Base-by-base conservation (phyloP, 2,888 invertebrate genomes). In the Aspidapion aeneum region DNA sequence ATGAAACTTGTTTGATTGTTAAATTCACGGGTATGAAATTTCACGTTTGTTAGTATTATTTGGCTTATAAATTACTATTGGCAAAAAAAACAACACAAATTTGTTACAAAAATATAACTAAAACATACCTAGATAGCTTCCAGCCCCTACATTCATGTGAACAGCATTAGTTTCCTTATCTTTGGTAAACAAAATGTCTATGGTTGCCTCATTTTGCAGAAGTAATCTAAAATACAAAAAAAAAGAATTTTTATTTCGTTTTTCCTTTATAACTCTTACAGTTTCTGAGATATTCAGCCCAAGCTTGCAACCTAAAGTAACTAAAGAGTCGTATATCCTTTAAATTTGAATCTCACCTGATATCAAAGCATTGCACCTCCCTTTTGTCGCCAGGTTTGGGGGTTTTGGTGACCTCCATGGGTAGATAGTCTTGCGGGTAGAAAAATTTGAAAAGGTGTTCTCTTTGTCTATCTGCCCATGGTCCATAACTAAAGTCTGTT, bases 381-480 rank as follows among this genome's bases (percentile, higher is more conserved):
- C 98, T 84, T 74, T 90, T 85, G 72, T 96, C 94, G 1, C 97
- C 97, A 0, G 96, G 91, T 74, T 89, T 87, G 0, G 94, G 93
- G 55, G 90, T 86, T 64, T 90, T 87, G 0, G 94, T 94, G 1
- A 93, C 86, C 78, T 89, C 87, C 77, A 93, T 84, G 63, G 89
- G 87, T 74, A 90, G 87, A 80, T 90, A 94, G 77, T 93, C 91
- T 68, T 91, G 89, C 5, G 96, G 98, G 77, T 93, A 98, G 82
- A 99, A 99, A 80, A 98, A 96, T 80, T 90, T 94, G 81, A 94
- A 98, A 35, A 99, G 83, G 79, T 94, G 90, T 77, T 97, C 97
- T 68, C 98, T 86, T 78, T 99, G 98, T 58, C 97, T 86, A 78
- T 99, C 98, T 1, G 98, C 98, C 98, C 98, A 99, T 0, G 98